Percentiles rank a stretch among this genome's conserved stretches.
Evolutionary conservation across 2,113 vertebrate genomes (phyloP).

Genomic region (Semicossyphus pulcher): DNA sequence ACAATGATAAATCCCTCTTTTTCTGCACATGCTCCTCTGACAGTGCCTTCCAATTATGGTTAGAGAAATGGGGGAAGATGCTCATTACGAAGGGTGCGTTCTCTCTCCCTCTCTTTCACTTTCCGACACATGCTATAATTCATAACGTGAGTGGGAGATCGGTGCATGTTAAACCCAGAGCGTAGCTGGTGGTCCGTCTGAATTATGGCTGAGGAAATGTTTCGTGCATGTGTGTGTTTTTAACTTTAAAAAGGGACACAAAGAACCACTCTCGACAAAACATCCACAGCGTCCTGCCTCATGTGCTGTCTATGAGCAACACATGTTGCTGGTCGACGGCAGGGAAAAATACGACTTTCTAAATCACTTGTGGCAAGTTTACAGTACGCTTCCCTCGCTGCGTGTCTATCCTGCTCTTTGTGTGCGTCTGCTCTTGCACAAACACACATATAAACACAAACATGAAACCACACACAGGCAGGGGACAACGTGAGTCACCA

Average conservation of each 20-base stretch:
- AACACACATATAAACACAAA: slow-evolving; percentile 61
- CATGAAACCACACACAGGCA: slow-evolving; percentile 35
- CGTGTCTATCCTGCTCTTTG: slow-evolving; percentile 52
- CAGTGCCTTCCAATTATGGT: slow-evolving; percentile 68
- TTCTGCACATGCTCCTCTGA: slow-evolving; percentile 51
- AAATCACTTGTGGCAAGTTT: slow-evolving; percentile 81
- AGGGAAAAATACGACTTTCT: slow-evolving; percentile 74
- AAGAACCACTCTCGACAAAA: slow-evolving; percentile 71
- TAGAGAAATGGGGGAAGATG: slow-evolving; percentile 54
- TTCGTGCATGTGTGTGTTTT: slow-evolving; percentile 73
- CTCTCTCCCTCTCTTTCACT: slow-evolving; percentile 51
- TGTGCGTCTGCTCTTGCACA: slow-evolving; percentile 53
- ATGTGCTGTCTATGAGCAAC: slow-evolving; percentile 78
- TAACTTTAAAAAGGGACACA: slow-evolving; percentile 64
- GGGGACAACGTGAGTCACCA: slow-evolving; percentile 15
- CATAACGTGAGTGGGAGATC: slow-evolving; percentile 60
- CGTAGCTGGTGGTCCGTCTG: slow-evolving; percentile 78
- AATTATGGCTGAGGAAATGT: slow-evolving; percentile 73
- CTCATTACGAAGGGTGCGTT: slow-evolving; percentile 69
- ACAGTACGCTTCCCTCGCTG: slow-evolving; percentile 61
- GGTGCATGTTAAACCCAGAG: slow-evolving; percentile 60
- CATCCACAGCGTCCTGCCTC: slow-evolving; percentile 73
- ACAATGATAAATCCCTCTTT: slow-evolving; percentile 26
- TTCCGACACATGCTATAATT: slow-evolving; percentile 74
- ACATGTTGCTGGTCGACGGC: slow-evolving; percentile 81